Base-by-base conservation (phyloP, 2,113 vertebrate genomes). In the Ariopsis seemanni region DNA sequence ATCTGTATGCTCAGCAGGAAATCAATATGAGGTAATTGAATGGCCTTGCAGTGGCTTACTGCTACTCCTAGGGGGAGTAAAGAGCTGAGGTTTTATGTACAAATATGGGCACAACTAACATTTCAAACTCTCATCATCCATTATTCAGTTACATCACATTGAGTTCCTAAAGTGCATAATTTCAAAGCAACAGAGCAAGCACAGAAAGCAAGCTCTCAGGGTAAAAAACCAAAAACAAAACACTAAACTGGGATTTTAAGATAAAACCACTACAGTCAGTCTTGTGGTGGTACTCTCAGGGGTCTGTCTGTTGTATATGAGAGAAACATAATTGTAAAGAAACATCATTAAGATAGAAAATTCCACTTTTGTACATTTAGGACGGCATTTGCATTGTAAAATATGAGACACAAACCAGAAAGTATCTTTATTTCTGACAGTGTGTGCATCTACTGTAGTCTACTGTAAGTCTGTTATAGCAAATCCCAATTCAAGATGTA, bases 391-490 rank as follows among this genome's bases (percentile, higher is more conserved):
- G 53, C 8, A 18, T 30, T 27, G 7, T 27, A 27, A 75, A 50
- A 20, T 25, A 52, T 52, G 48, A 52, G 1, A 77, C n/a, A 27
- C n/a, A 30, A 17, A 78, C 34, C 55, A 14, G 53, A n/a, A 53
- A 58, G 17, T 60, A 34, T 60, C 55, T 81, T 34, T 14, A 42
- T 81, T 55, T 42, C 30, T 20, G 15, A 60, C 7, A 57, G n/a
- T 60, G 12, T 55, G 25, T 79, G 75, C 25, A 55, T 55, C 75
- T 55, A 57, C 11, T 94, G 92, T 93, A 90, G 93, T 1, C 4
- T 42, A 25, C 22, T 12, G 0, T 57, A 57, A 25, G 94, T 92
- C 92, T 80, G 90, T 52, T 69, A 53, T 83, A 72, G 42, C 83
- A 55, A 74, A 71, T 15, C 42, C 60, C 17, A 82, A 34, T 65